A percentile compares a stretch with the other conserved stretches of the same genome.
Evolutionary conservation across 2,888 invertebrate species (phyloP).

Genomic region (Diaphora mendica): DNA sequence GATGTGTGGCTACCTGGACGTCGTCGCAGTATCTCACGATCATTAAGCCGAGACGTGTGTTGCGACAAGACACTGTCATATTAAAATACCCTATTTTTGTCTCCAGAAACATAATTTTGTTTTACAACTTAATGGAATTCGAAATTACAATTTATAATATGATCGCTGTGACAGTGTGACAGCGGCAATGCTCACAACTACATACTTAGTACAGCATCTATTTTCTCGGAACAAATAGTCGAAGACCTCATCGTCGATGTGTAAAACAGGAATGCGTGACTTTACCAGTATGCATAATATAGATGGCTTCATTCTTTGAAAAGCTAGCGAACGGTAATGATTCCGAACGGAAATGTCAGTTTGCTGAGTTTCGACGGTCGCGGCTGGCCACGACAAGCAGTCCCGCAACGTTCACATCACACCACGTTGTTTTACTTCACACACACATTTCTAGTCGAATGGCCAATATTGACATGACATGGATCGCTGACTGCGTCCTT

Average conservation of each 20-base stretch:
- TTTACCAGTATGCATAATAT: slow-evolving; percentile 55
- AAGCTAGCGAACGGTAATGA: slow-evolving; percentile 62
- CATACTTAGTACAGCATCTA: slow-evolving; percentile 38
- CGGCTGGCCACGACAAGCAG: slow-evolving; percentile 50
- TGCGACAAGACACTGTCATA: slow-evolving; percentile 45
- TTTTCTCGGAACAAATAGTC: slow-evolving; percentile 69
- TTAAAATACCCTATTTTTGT: slow-evolving; percentile 35
- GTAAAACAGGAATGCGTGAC: slow-evolving; percentile 60
- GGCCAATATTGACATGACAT: slow-evolving; percentile 67
- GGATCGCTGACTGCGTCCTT: slow-evolving; percentile 51
- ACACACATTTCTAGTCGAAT: slow-evolving; percentile 66
- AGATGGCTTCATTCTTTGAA: slow-evolving; percentile 56
- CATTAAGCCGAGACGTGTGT: slow-evolving; percentile 53
- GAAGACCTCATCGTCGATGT: slow-evolving; percentile 52
- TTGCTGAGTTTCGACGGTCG: slow-evolving; percentile 68
- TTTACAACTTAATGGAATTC: slow-evolving; percentile 43
- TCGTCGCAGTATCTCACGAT: slow-evolving; percentile 62
- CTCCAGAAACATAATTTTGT: slow-evolving; percentile 25
- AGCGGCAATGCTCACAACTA: slow-evolving; percentile 40
- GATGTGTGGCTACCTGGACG: slow-evolving; percentile 62
- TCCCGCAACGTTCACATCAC: slow-evolving; percentile 60
- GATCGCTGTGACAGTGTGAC: slow-evolving; percentile 39
- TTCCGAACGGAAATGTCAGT: slow-evolving; percentile 78
- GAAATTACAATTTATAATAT: slow-evolving; percentile 55
- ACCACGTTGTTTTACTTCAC: slow-evolving; percentile 67